Conservation (phyloP, 2,797 vertebrate species). For the Tadarida brasiliensis region DNA sequence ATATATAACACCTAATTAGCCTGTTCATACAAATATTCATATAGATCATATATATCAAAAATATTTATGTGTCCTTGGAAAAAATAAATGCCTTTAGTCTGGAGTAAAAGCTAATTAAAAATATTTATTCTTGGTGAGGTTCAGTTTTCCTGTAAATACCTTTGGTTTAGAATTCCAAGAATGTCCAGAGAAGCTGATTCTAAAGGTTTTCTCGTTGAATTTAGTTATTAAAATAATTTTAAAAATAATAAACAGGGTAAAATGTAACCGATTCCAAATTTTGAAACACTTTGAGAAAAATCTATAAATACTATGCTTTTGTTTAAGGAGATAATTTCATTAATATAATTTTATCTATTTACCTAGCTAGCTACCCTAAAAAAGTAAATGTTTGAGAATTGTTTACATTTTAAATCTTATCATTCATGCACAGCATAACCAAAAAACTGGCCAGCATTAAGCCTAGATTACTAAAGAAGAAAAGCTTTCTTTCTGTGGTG, state of each 20-base stretch:
- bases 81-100: not conserved
- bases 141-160: not conserved
- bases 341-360: not conserved
- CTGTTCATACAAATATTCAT: not conserved
- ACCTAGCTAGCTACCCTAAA: not conserved
- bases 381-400: slow-evolving; percentile 1
- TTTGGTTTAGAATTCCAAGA: slow-evolving; percentile 29
- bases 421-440: not conserved
- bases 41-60: not conserved
- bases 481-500: not conserved
- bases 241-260: not conserved
- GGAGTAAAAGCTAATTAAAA: slow-evolving; percentile 38
- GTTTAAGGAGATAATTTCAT: slow-evolving; percentile 10
- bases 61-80: not conserved
- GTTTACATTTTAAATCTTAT: slow-evolving; percentile 5
- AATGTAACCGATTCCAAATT: not conserved
- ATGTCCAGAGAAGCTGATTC: not conserved
- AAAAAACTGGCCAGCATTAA: not conserved
- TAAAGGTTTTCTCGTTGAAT: not conserved
- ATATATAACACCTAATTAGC: not conserved
- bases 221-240: not conserved
- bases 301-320: not conserved
- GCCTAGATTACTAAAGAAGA: not conserved
- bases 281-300: slow-evolving; percentile 16
- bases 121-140: not conserved